Base-by-base conservation (phyloP, 2,113 vertebrate genomes). In the Spea bombifrons region DNA sequence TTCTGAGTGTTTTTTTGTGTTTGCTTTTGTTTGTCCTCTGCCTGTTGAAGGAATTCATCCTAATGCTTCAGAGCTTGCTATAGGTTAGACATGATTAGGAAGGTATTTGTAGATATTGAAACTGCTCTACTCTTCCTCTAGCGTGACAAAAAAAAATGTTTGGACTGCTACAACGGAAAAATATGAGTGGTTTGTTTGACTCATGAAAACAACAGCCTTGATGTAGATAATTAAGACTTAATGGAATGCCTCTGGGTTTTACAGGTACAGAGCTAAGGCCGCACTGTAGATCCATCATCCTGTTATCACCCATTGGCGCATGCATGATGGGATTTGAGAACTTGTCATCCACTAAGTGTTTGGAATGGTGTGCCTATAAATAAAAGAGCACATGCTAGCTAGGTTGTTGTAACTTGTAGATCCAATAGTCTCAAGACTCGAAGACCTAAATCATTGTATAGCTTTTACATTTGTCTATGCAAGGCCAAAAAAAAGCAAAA, bases 101-200 rank as follows among this genome's bases (percentile, higher is more conserved):
- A 70, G 76, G 52, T 86, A 87, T 87, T 88, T 87, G 86, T 85
- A 88, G 83, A 3, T 53, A 75, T 82, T 66, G 5, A 74, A 59
- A 53, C 53, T 61, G 16, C 55, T 43, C 15, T 66, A 66, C 17
- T 66, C 15, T 66, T 52, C 64, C 61, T 30, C 8, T 30, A 75
- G 7, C 4, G 53, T 2, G 73, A 55, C 10, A 53, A 13, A 8
- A 52, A 61, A 73, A 61, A 59, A 75, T 70, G 61, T 53, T 81
- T 79, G 78, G 83, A 75, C 69, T 43, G 48, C 59, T 71, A 76
- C 75, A 82, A 30, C 81, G 80, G 83, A 78, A 84, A 83, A 80
- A 75, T 78, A 55, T 12, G 0, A 69, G 73, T 83, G 50, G 63
- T 84, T 84, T 67, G 43, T 83, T 30, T 69, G 81, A 68, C 70